These are phyloP conservation scores for Scolopax mira DNA, from an alignment of 2,113 vertebrate genomes.

Conservation along the genomic window DNA sequence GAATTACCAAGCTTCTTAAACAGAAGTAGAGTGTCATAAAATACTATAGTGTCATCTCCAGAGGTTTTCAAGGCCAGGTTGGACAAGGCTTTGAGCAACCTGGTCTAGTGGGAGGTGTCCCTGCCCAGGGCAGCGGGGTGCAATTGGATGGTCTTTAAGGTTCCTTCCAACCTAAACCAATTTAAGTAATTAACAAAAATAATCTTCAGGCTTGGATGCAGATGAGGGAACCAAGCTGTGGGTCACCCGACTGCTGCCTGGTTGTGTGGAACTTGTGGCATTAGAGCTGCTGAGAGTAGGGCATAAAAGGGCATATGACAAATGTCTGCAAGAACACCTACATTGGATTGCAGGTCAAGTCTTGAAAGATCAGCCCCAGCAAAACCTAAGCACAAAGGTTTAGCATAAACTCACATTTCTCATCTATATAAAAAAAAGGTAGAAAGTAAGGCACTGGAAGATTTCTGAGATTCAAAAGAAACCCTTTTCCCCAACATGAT, in stretches of 20 bases:
- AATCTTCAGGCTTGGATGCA: background rate
- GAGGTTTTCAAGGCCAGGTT: background rate
- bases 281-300: background rate
- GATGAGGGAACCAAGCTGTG: background rate
- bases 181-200: background rate
- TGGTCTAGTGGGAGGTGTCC: background rate
- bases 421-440: no score
- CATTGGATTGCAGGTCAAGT: background rate
- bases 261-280: rapidly evolving
- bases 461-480: background rate
- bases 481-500: background rate
- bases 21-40: rapidly evolving
- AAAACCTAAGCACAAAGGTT: background rate
- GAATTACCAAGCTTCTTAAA: background rate
- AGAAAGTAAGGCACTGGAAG: background rate
- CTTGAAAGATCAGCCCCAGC: background rate
- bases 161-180: background rate
- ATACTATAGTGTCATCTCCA: background rate
- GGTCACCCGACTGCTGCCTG: rapidly evolving
- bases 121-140: background rate
- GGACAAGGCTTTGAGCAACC: background rate
- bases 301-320: background rate
- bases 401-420: background rate
- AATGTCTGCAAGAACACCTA: rapidly evolving
- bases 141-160: background rate